Conservation (phyloP, 2,113 vertebrate species). For the Limnothrissa miodon region DNA sequence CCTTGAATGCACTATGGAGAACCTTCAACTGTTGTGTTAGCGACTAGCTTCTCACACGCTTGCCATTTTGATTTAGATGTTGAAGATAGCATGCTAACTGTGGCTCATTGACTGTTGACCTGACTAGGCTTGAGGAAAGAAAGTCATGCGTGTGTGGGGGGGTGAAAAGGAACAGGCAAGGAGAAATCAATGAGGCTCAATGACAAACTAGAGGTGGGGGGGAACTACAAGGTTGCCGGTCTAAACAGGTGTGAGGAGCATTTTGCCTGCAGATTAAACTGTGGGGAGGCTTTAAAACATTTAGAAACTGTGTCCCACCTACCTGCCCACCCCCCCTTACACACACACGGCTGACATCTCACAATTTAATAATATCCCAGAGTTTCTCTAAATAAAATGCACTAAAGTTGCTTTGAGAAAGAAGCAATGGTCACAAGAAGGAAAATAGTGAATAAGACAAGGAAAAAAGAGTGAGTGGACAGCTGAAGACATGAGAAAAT, state of each 20-base stretch:
- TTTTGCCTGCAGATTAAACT: not conserved
- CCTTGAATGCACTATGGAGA: slow-evolving; percentile 8
- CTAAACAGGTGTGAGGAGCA: not conserved
- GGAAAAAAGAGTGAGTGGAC: not conserved
- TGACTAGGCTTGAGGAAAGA: slow-evolving; percentile 10
- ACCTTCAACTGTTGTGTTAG: not conserved
- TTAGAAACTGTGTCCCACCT: no score
- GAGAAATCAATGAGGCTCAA: not conserved
- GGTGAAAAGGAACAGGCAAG: not conserved
- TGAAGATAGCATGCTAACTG: not conserved
- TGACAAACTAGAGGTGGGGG: not conserved
- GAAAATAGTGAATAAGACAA: no score
- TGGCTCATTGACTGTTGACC: slow-evolving; percentile 54
- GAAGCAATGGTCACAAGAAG: not conserved
- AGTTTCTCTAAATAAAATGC: not conserved
- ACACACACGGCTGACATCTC: not conserved
- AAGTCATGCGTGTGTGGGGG: not conserved
- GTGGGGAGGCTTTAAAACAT: not conserved
- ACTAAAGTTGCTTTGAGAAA: not conserved
- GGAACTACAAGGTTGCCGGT: not conserved
- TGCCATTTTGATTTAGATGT: not conserved
- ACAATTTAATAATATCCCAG: not conserved
- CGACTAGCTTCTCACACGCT: not conserved
- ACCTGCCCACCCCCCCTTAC: not conserved
- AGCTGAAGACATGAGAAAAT: not conserved